Evolutionary conservation across 2,797 vertebrate species (phyloP).

Genomic region (Otus scops): DNA sequence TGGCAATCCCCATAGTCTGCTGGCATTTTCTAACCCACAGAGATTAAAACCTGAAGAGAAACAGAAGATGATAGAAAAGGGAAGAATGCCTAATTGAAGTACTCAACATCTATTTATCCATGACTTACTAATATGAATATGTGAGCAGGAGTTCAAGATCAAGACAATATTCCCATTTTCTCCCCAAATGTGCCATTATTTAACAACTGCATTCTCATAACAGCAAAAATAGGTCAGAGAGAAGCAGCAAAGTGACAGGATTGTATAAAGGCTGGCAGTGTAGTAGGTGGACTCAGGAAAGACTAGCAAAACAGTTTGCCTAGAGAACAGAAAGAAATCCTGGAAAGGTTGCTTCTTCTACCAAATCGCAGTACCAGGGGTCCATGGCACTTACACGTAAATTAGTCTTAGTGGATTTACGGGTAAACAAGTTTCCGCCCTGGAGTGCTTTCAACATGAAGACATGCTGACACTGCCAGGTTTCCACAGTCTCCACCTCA

Average conservation of each 20-base stretch:
- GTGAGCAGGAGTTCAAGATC: not conserved
- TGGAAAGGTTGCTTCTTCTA: not conserved
- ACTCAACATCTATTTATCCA: not conserved
- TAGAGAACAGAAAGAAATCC: not conserved
- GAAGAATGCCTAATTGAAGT: slow-evolving; percentile 6
- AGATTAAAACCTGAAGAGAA: slow-evolving; percentile 51
- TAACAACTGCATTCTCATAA: not conserved
- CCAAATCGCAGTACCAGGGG: not conserved
- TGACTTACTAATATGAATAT: not conserved
- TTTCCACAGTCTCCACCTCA: not conserved
- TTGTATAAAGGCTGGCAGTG: not conserved
- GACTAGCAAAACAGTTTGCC: not conserved
- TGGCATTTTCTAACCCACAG: not conserved
- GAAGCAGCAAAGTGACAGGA: not conserved
- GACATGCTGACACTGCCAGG: not conserved
- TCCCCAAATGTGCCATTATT: not conserved
- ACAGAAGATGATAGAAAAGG: slow-evolving; percentile 9
- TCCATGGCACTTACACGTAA: not conserved
- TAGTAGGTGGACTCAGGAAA: not conserved
- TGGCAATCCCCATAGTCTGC: slow-evolving; percentile 1
- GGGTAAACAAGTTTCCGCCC: not conserved
- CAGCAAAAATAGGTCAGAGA: not conserved
- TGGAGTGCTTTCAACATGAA: not conserved
- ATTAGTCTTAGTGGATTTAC: not conserved
- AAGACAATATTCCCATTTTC: not conserved